These are phyloP conservation scores for Uria lomvia DNA, from an alignment of 2,113 vertebrate species.

Conservation along the genomic window DNA sequence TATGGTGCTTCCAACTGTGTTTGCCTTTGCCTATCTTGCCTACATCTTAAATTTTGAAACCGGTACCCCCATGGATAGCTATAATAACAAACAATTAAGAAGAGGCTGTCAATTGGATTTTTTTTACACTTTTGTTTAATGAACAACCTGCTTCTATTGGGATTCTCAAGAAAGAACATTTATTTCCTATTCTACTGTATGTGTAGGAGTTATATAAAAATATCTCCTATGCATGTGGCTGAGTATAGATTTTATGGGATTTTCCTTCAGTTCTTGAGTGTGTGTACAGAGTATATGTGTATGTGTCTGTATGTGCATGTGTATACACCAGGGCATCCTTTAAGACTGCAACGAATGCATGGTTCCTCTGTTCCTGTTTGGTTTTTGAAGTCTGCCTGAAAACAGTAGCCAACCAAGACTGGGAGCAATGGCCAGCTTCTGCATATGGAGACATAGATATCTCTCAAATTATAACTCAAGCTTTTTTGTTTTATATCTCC, in stretches of 20 bases:
- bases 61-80: not conserved
- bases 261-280: not conserved
- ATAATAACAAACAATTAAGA: not conserved
- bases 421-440: not conserved
- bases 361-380: not conserved
- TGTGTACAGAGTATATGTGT: not conserved
- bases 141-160: not conserved
- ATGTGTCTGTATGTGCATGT: not conserved
- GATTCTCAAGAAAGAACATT: not conserved
- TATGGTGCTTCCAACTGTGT: not conserved
- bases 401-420: not conserved
- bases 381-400: not conserved
- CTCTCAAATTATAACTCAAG: not conserved
- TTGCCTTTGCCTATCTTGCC: not conserved
- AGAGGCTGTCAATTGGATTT: not conserved
- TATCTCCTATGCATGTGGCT: not conserved
- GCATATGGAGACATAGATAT: not conserved
- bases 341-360: not conserved
- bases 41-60: not conserved
- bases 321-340: not conserved
- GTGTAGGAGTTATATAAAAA: not conserved
- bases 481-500: not conserved
- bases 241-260: not conserved
- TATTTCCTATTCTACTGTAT: not conserved
- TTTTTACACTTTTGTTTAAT: not conserved